phyloP scores from a whole-genome alignment of 2,888 invertebrate species.

The Plemyria rubiginata region DNA sequence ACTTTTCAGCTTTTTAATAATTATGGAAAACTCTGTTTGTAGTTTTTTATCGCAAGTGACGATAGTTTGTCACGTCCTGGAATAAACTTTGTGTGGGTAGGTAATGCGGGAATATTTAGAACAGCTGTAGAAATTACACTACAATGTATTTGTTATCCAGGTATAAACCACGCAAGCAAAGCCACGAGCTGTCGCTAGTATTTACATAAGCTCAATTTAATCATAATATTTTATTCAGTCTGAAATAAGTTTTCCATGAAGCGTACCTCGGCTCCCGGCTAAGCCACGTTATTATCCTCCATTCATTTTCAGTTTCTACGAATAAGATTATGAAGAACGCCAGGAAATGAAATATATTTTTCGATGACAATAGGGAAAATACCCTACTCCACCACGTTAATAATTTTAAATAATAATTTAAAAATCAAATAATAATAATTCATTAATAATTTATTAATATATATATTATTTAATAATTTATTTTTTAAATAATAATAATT shows the following conservation, averaged over 20 bases:
- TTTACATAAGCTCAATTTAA: slow-evolving; percentile 17
- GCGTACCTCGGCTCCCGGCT: slow-evolving; percentile 15
- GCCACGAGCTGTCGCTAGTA: neutral
- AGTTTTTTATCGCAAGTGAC: slow-evolving; percentile 27
- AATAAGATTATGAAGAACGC: slow-evolving; percentile 16
- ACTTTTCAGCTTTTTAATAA: neutral
- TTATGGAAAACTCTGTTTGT: neutral
- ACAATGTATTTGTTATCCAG: neutral
- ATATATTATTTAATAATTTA: no score
- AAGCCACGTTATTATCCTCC: slow-evolving; percentile 23
- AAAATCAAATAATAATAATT: no score
- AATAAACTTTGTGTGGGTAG: slow-evolving; percentile 35
- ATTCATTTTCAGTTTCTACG: slow-evolving; percentile 26
- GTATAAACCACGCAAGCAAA: neutral
- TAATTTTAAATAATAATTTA: no score
- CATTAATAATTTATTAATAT: no score
- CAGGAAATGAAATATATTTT: slow-evolving; percentile 11
- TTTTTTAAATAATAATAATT: no score
- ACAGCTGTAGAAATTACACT: slow-evolving; percentile 13
- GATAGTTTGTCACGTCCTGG: slow-evolving; percentile 38
- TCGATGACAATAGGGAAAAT: neutral
- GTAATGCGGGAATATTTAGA: slow-evolving; percentile 24
- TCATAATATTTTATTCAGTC: slow-evolving; percentile 14
- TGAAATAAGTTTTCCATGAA: slow-evolving; percentile 20
- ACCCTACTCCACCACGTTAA: no score